Conservation (phyloP, 2,797 vertebrate species). For the Buphagus erythrorhynchus region DNA sequence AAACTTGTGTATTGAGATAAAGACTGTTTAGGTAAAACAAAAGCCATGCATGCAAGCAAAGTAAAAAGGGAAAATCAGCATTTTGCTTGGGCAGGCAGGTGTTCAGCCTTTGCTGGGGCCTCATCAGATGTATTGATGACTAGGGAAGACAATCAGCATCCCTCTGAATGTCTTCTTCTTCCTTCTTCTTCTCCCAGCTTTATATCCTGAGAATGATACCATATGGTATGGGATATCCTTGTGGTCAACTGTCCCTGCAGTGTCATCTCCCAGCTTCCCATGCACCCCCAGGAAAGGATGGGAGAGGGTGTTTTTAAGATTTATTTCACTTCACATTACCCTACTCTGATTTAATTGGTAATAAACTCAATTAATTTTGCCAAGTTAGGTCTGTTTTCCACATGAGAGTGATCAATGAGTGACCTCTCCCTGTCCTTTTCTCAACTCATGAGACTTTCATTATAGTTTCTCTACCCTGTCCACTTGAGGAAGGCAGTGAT, state of each 20-base stretch:
- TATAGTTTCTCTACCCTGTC: not conserved
- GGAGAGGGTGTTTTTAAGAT: not conserved
- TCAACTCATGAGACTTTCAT: not conserved
- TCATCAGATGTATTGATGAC: no score
- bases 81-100: not conserved
- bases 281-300: not conserved
- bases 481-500: not conserved
- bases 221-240: no score
- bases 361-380: not conserved
- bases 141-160: not conserved
- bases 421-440: not conserved
- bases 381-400: not conserved
- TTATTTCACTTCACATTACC: not conserved
- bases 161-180: not conserved
- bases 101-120: accelerated
- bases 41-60: not conserved
- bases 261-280: not conserved
- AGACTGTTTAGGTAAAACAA: not conserved
- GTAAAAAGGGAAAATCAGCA: not conserved
- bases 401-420: not conserved
- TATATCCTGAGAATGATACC: no score
- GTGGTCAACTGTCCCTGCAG: not conserved
- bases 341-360: not conserved
- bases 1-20: not conserved
- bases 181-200: not conserved